A percentile compares a stretch with the other conserved stretches of the same genome.
phyloP scores from a whole-genome alignment of 2,113 vertebrate species.

The Pelusios castaneus region DNA sequence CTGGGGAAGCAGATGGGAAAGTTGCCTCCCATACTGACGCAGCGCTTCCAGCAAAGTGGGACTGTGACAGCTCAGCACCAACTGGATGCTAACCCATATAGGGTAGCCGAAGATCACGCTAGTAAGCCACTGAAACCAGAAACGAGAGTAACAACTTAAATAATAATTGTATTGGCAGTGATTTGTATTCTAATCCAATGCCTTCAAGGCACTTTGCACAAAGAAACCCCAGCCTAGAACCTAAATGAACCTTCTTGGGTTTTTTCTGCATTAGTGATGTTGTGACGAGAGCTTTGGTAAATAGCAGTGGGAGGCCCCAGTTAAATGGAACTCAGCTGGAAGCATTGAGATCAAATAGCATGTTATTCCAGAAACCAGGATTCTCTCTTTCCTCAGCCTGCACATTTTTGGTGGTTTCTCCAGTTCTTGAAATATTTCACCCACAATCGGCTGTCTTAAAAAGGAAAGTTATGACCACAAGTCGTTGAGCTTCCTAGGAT shows the following conservation, averaged over 20 bases:
- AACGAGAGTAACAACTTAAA: rapidly evolving
- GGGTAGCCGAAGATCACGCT: too few species aligned
- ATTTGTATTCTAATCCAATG: rapidly evolving
- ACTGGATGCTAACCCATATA: rapidly evolving
- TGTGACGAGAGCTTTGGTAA: background rate
- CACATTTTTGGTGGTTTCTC: background rate
- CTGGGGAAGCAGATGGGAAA: background rate
- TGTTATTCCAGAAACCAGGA: background rate
- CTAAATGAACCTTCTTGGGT: too few species aligned
- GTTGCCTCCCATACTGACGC: rapidly evolving
- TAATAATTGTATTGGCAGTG: background rate
- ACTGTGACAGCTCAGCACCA: rapidly evolving
- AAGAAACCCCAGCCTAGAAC: background rate
- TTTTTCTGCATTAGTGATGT: background rate
- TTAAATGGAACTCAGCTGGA: background rate
- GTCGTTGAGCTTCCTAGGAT: background rate
- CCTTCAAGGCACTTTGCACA: background rate
- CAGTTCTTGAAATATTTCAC: background rate
- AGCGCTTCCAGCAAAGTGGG: rapidly evolving
- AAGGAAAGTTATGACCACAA: background rate
- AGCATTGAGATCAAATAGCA: background rate
- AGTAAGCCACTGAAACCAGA: background rate
- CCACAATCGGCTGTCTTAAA: background rate
- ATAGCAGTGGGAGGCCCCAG: too few species aligned
- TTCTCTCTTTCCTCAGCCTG: background rate